Evolutionary conservation across 2,797 vertebrate species (phyloP), one percentile per base, ranked within the genome.

Genomic region (Oceanodroma leucorhoa): DNA sequence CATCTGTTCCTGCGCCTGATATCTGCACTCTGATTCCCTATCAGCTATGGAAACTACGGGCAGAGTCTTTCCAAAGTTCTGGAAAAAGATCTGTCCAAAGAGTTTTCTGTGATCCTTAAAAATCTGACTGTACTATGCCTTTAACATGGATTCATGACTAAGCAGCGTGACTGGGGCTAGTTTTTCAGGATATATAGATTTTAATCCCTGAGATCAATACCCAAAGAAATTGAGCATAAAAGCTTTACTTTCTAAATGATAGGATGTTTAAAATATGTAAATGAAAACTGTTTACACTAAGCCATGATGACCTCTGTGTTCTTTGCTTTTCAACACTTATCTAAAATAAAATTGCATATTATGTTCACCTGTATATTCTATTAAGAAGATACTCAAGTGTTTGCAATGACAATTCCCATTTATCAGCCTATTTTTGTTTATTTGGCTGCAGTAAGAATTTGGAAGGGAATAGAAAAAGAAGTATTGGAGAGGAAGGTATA

Each of bases 361-460:
- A 29, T 60, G 17, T 53, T 91, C 30, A 87, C 32, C 54, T 94
- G 46, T 80, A 53, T 70, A 61, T 89, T 92, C 43, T 87, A 32
- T 69, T 92, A 95, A 90, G 86, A 91, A 34, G 36, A 71, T 15
- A 71, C 17, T 73, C 16, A 80, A 67, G 14, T 15, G 12, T 85
- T 86, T 88, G 32, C 15, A 45, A 11, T 89, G 36, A 81, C 19
- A 97, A 87, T 94, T 95, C 14, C 12, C 13, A 87, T 79, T 96
- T 94, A 95, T 92, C 70, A 95, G 58, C 21, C 57, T 79, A 38
- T 75, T 20, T 94, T 93, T 93, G 36, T 75, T 54, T 89, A 54
- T 40, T 64, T 29, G 54, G 13, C 65, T 93, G 51, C 67, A 95
- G 61, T 53, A 43, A 77, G 41, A 82, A 51, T 83, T 87, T 92